Evolutionary conservation across 2,797 vertebrate species (phyloP).

Genomic region (Hafferia zeledoni): DNA sequence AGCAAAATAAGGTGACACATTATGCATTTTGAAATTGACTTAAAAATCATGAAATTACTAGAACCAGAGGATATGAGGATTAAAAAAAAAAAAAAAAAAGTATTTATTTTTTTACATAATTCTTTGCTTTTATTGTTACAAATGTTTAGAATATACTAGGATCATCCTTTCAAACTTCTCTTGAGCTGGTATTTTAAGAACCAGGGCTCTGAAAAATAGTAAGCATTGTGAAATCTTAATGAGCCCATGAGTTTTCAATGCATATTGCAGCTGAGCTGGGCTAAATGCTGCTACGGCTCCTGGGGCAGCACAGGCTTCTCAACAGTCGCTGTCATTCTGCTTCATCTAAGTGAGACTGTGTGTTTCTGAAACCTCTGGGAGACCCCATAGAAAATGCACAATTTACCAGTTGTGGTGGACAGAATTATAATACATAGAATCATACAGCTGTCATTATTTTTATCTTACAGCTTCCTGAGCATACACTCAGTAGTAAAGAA

Average conservation of each 20-base stretch:
- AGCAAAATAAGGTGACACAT: slow-evolving; percentile 11
- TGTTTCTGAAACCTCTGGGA: not conserved
- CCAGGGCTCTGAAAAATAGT: not conserved
- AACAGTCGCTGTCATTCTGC: not conserved
- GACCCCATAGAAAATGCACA: not conserved
- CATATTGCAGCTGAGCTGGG: not conserved
- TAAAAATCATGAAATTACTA: not conserved
- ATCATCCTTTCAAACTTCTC: not conserved
- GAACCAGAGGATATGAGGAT: not conserved
- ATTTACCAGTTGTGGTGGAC: not conserved
- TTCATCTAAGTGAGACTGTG: not conserved
- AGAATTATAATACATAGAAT: not conserved
- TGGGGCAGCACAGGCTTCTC: not conserved
- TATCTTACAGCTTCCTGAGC: not conserved
- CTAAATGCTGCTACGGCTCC: not conserved
- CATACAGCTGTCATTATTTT: not conserved
- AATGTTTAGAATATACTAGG: not conserved
- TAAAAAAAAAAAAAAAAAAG: too few species aligned
- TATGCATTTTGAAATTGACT: not conserved
- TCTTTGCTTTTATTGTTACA: not conserved
- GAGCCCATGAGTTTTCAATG: not conserved
- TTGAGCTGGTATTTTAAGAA: not conserved
- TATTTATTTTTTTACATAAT: not conserved
- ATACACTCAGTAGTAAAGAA: not conserved
- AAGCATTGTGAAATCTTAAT: not conserved